Evolutionary conservation across 2,113 vertebrate species (phyloP).

Genomic region (Oxyruncus cristatus): DNA sequence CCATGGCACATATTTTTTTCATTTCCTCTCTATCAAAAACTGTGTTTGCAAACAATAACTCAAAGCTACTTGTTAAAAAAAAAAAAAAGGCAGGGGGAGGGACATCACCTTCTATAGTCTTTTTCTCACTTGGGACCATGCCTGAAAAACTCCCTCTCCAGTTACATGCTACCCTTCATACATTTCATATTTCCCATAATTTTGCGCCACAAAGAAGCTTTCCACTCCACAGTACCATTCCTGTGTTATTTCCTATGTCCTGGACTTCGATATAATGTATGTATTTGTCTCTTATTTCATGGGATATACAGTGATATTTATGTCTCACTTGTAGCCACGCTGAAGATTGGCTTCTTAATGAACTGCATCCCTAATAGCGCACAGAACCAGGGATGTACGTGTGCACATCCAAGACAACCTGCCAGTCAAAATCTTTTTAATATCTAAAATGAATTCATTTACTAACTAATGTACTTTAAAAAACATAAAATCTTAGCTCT

Average conservation of each 20-base stretch:
- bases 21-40: constrained; percentile 39
- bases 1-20: neutral
- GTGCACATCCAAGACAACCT: neutral
- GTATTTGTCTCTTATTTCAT: neutral
- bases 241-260: neutral
- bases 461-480: neutral
- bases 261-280: neutral
- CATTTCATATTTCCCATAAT: constrained; percentile 35
- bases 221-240: neutral
- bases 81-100: neutral
- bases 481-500: neutral
- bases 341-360: constrained; percentile 51
- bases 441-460: constrained; percentile 43
- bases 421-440: constrained; percentile 34
- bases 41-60: constrained; percentile 21
- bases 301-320: neutral
- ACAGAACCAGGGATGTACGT: neutral
- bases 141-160: constrained; percentile 12
- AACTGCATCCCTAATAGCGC: constrained; percentile 46
- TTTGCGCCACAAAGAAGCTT: neutral
- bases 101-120: neutral
- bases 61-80: neutral
- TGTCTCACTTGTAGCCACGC: neutral
- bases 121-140: neutral
- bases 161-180: neutral